Conservation (phyloP, 2,888 invertebrate species). For the Ellobium chinense region DNA sequence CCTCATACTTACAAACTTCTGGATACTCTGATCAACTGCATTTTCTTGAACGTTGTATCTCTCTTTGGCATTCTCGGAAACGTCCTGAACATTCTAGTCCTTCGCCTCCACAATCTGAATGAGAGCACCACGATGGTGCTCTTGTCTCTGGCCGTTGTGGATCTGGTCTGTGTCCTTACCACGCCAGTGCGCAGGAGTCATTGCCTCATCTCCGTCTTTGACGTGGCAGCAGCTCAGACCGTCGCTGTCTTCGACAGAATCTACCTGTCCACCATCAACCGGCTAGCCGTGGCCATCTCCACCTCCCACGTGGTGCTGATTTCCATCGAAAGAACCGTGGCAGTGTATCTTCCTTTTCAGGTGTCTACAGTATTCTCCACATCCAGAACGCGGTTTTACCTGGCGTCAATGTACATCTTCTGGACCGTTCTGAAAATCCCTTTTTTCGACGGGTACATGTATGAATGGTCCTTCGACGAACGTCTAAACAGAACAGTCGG, state of each 20-base stretch:
- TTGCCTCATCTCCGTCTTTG: not conserved
- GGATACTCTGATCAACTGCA: not conserved
- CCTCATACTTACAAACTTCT: too few species aligned
- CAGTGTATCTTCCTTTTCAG: slow-evolving; percentile 1
- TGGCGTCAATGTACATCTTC: not conserved
- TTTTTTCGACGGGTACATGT: not conserved
- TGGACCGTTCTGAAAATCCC: not conserved
- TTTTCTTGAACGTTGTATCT: not conserved
- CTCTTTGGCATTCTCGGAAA: not conserved
- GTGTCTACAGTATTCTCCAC: not conserved
- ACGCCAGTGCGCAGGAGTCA: slow-evolving; percentile 1
- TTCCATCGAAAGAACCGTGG: slow-evolving; percentile 2
- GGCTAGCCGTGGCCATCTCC: not conserved
- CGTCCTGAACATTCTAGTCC: not conserved
- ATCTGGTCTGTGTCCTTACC: not conserved
- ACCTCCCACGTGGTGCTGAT: not conserved
- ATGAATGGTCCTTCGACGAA: not conserved
- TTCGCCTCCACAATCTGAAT: not conserved
- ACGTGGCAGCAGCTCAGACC: not conserved
- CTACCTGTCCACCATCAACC: not conserved
- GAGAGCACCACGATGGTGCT: not conserved
- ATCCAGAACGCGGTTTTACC: not conserved
- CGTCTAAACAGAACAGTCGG: not conserved
- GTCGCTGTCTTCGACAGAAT: not conserved
- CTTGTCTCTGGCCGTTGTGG: not conserved